Conservation (phyloP, 2,888 invertebrate genomes). For the Ditylenchus weischeri region DNA sequence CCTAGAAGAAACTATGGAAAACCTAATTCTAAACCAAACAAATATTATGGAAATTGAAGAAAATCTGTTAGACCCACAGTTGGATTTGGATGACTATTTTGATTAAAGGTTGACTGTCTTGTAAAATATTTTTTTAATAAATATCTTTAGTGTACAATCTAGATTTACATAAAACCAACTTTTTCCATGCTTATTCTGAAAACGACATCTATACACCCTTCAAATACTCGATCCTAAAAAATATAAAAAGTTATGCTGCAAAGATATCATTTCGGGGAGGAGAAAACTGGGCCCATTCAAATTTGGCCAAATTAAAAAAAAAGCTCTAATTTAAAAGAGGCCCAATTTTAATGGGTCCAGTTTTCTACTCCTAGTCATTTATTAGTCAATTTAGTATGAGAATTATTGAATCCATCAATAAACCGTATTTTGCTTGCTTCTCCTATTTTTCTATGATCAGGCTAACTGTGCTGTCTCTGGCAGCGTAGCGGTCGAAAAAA, state of each 20-base stretch:
- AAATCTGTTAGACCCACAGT: conserved; percentile 85
- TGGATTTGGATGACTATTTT: conserved; percentile 98
- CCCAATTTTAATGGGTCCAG: too few species aligned
- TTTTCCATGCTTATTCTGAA: conserved; percentile 56
- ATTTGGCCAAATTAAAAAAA: too few species aligned
- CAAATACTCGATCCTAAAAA: conserved; percentile 43
- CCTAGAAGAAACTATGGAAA: conserved; percentile 95
- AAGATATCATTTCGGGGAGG: too few species aligned
- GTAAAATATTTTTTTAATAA: background rate
- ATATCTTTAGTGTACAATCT: background rate
- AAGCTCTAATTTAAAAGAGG: too few species aligned
- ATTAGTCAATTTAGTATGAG: too few species aligned
- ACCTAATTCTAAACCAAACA: conserved; percentile 87
- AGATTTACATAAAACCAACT: conserved; percentile 45
- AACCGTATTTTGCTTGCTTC: too few species aligned
- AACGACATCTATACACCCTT: conserved; percentile 55
- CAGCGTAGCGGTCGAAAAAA: too few species aligned
- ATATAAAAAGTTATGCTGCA: background rate
- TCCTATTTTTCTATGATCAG: too few species aligned
- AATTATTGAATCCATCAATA: too few species aligned
- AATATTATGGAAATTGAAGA: conserved; percentile 84
- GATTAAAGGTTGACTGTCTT: conserved; percentile 68
- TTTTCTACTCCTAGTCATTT: too few species aligned
- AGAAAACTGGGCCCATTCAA: too few species aligned
- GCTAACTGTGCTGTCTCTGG: too few species aligned